These are phyloP conservation scores for Rhamphomyia laevipes DNA, from an alignment of 2,888 invertebrate genomes.

Conservation along the genomic window DNA sequence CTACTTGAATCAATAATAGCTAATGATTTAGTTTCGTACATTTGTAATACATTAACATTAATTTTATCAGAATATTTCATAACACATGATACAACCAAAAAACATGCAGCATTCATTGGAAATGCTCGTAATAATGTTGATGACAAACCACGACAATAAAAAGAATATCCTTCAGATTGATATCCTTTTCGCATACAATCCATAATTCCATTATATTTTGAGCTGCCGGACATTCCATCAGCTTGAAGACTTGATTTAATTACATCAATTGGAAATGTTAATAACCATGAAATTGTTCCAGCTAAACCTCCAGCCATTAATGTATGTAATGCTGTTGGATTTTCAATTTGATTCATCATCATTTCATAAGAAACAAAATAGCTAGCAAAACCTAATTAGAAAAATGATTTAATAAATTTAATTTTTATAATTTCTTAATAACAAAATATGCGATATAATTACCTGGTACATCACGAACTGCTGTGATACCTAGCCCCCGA, in stretches of 20 bases:
- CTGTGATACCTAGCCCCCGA: conserved; percentile 62
- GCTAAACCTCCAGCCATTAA: conserved; percentile 76
- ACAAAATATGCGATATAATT: conserved; percentile 7
- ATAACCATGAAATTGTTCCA: conserved; percentile 74
- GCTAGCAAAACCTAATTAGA: conserved; percentile 47
- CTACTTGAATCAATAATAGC: conserved; percentile 8
- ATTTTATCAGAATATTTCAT: conserved; percentile 33
- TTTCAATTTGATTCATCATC: conserved; percentile 43
- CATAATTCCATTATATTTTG: conserved; percentile 52
- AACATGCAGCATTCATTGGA: conserved; percentile 86
- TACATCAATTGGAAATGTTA: conserved; percentile 81
- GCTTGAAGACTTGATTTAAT: conserved; percentile 80
- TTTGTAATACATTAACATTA: conserved; percentile 7
- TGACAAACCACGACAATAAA: conserved; percentile 62
- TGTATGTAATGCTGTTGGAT: conserved; percentile 51
- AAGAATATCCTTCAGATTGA: conserved; percentile 53
- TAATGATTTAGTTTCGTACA: conserved; percentile 8
- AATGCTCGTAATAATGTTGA: conserved; percentile 79
- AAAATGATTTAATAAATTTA: neutral
- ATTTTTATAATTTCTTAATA: neutral
- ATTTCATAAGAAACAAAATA: conserved; percentile 81
- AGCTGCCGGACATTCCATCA: conserved; percentile 42
- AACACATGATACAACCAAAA: conserved; percentile 74
- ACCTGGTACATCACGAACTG: conserved; percentile 70
- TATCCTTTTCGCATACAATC: conserved; percentile 67